These are phyloP conservation scores for Cyclina sinensis DNA, from an alignment of 1,140 invertebrate genomes.

Conservation along the genomic window DNA sequence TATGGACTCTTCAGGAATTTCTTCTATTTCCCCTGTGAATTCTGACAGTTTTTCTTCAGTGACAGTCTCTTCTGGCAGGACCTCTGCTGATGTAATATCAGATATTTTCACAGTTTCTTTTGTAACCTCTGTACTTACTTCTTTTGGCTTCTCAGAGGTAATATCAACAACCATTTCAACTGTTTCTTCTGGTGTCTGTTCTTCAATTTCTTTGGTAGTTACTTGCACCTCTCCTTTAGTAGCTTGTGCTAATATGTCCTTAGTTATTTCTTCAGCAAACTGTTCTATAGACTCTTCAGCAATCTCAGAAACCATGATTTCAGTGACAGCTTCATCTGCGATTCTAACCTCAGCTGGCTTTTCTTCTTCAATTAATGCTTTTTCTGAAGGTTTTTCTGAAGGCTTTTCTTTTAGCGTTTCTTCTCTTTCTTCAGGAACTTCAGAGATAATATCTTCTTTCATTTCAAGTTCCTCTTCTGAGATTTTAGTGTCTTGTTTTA, in stretches of 20 bases:
- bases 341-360: constrained; percentile 16
- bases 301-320: neutral
- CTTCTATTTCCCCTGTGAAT: constrained; percentile 1
- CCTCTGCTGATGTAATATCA: constrained; percentile 33
- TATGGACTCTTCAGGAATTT: neutral
- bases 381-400: constrained; percentile 41
- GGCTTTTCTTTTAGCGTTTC: constrained; percentile 55
- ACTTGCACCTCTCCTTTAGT: constrained; percentile 43
- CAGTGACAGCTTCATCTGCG: constrained; percentile 30
- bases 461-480: constrained; percentile 6
- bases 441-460: neutral
- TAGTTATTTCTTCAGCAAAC: constrained; percentile 63
- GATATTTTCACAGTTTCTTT: neutral
- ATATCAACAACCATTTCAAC: constrained; percentile 40
- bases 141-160: constrained; percentile 47
- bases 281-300: constrained; percentile 37
- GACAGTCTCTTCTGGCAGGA: neutral
- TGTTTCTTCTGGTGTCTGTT: constrained; percentile 53
- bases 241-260: constrained; percentile 56
- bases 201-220: constrained; percentile 60
- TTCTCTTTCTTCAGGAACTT: constrained; percentile 41
- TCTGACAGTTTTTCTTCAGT: constrained; percentile 48
- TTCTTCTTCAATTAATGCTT: constrained; percentile 27
- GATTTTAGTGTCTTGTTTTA: neutral
- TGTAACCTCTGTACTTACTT: constrained; percentile 27